Evolutionary conservation across 2,888 invertebrate genomes (phyloP), one percentile per base, ranked within the genome.

Genomic region (Drosophila mettleri): DNA sequence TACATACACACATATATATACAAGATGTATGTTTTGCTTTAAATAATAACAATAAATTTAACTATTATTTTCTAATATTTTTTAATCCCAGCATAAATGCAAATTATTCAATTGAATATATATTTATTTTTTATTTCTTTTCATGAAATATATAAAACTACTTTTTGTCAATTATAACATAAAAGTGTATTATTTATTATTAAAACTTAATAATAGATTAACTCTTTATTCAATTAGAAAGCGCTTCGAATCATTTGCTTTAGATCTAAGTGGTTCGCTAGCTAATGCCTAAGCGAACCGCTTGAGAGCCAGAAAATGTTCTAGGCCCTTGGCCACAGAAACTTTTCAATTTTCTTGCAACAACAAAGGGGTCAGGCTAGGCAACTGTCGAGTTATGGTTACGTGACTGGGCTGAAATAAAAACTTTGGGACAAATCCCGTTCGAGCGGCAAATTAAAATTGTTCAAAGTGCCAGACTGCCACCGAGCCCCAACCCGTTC

Each of bases 371-470:
- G 72, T 69, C 63, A 64, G 48, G 34, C 39, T 48, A 54, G 55
- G 41, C 22, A 36, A 53, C 48, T n/a, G 51, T 20, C 63, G 34
- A 48, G 51, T 64, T 86, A 79, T 82, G 69, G 51, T 63, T 85
- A 85, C 88, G 86, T 87, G 82, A 75, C 88, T 71, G 65, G 24
- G 29, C 49, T 54, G 22, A 39, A 39, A 55, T 52, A 76, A 72
- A 66, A 59, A 59, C 39, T 78, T 72, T 68, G 62, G 49, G 48
- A 54, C 64, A 78, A 77, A 69, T 70, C 69, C 60, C 61, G 75
- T 58, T 80, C 78, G 66, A 73, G 78, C 73, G 77, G 59, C 70
- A 84, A 84, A 83, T 87, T 86, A 79, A 83, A 86, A 84, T 67
- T 74, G 64, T 71, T 67, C 51, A 69, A 69, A 77, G 69, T 68